A percentile compares a stretch with the other conserved stretches of the same genome.
phyloP scores from a whole-genome alignment of 2,888 invertebrate genomes.

The Hypomecis punctinalis region DNA sequence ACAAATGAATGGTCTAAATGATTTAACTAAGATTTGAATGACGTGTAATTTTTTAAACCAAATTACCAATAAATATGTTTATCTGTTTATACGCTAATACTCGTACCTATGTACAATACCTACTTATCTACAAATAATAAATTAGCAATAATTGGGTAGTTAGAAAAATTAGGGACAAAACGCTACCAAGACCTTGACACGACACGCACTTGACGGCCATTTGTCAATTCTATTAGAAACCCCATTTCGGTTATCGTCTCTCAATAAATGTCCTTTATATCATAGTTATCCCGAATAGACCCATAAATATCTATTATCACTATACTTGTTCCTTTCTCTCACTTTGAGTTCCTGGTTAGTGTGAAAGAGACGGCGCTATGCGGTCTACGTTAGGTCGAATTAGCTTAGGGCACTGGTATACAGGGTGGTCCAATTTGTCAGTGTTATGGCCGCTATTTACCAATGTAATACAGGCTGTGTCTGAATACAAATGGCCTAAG shows the following conservation, averaged over 20 bases:
- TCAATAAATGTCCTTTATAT: conserved; percentile 26
- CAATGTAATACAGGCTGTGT: conserved; percentile 32
- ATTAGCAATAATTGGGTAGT: too few species aligned
- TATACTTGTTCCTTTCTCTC: conserved; percentile 23
- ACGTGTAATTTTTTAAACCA: too few species aligned
- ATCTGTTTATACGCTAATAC: too few species aligned
- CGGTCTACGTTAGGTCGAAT: conserved; percentile 27
- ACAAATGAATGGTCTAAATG: too few species aligned
- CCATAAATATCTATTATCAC: conserved; percentile 42
- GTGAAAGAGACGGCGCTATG: conserved; percentile 26
- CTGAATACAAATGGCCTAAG: conserved; percentile 24
- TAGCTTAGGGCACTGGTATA: conserved; percentile 34
- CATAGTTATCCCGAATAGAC: conserved; percentile 35
- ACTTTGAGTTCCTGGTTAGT: not conserved
- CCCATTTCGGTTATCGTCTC: not conserved
- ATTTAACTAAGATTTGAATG: too few species aligned
- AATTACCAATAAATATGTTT: too few species aligned
- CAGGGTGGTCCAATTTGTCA: conserved; percentile 42
- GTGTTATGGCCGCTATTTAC: conserved; percentile 42
- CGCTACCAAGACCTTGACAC: too few species aligned
- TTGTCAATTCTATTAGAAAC: too few species aligned
- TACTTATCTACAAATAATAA: too few species aligned
- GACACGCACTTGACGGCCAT: too few species aligned
- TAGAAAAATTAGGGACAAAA: too few species aligned
- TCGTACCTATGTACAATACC: too few species aligned